These are phyloP conservation scores for Phyllostomus hastatus DNA, from an alignment of 2,113 vertebrate species.

Conservation along the genomic window DNA sequence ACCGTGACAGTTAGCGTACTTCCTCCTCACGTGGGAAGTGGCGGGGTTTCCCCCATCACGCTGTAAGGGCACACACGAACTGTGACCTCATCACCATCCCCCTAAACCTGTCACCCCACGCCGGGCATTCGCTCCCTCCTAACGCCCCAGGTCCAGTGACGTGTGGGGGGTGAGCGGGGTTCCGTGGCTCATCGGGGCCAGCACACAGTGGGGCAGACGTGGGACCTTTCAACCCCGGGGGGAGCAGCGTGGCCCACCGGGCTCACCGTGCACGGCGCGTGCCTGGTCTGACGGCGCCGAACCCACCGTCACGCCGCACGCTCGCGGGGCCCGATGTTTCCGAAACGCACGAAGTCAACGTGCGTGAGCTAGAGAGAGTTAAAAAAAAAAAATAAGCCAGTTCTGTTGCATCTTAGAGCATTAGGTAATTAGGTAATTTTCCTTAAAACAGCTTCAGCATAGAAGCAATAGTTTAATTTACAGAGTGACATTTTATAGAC, in stretches of 20 bases:
- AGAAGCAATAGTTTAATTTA: not conserved
- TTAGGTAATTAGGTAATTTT: not conserved
- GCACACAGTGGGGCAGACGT: not conserved
- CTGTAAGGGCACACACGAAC: slow-evolving; percentile 22
- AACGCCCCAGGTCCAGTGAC: not conserved
- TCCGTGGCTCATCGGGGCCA: not conserved
- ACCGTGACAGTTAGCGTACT: slow-evolving; percentile 58
- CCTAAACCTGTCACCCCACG: slow-evolving; percentile 42
- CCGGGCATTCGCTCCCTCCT: slow-evolving; percentile 26
- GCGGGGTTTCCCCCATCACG: slow-evolving; percentile 42
- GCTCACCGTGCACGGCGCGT: not conserved
- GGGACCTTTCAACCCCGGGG: too few species aligned
- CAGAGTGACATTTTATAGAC: not conserved
- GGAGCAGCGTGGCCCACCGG: not conserved
- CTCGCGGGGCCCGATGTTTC: not conserved
- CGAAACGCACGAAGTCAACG: not conserved
- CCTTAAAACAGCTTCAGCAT: not conserved
- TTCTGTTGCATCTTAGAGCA: not conserved
- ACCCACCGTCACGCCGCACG: not conserved
- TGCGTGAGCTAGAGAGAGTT: not conserved
- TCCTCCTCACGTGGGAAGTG: slow-evolving; percentile 56
- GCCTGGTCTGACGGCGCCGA: not conserved
- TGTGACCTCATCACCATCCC: slow-evolving; percentile 56
- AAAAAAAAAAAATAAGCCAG: not conserved
- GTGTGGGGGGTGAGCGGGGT: not conserved